Conservation (phyloP, 2,888 invertebrate genomes). For the Lithophane semibrunnea region DNA sequence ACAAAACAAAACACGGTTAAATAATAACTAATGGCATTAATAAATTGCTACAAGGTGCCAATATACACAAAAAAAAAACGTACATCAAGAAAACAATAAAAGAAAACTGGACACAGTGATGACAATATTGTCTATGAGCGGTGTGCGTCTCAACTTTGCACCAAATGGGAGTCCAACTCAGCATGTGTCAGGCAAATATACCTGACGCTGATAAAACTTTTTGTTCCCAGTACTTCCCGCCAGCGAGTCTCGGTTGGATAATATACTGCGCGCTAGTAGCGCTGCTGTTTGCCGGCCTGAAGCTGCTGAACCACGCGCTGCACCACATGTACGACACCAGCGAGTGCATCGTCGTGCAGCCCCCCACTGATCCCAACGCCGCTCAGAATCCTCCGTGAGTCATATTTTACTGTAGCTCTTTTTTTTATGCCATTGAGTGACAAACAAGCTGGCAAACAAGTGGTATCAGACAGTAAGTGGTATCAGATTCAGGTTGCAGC, state of each 20-base stretch:
- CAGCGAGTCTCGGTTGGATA: conserved; percentile 95
- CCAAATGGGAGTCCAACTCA: no score
- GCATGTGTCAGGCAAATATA: no score
- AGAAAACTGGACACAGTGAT: no score
- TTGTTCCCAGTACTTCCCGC: conserved; percentile 94
- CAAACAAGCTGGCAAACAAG: background rate
- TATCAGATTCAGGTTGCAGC: no score
- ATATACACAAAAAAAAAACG: no score
- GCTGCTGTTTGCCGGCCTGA: conserved; percentile 94
- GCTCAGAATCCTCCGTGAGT: conserved; percentile 87
- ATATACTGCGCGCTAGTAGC: conserved; percentile 96
- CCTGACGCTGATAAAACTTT: background rate
- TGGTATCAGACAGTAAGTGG: no score
- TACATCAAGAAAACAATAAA: no score
- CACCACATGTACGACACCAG: conserved; percentile 98
- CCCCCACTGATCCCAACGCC: conserved; percentile 88
- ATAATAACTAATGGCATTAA: no score
- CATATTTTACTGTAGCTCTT: background rate
- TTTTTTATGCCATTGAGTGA: background rate
- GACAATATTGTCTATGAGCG: no score
- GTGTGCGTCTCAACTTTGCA: no score
- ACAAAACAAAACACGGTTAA: no score
- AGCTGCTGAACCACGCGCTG: conserved; percentile 96
- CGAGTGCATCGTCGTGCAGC: conserved; percentile 92
- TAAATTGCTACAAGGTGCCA: no score